Percentiles rank a stretch among this genome's conserved stretches.
Conservation (phyloP, 2,888 invertebrate genomes). For the Drosophila nigritarsus region DNA sequence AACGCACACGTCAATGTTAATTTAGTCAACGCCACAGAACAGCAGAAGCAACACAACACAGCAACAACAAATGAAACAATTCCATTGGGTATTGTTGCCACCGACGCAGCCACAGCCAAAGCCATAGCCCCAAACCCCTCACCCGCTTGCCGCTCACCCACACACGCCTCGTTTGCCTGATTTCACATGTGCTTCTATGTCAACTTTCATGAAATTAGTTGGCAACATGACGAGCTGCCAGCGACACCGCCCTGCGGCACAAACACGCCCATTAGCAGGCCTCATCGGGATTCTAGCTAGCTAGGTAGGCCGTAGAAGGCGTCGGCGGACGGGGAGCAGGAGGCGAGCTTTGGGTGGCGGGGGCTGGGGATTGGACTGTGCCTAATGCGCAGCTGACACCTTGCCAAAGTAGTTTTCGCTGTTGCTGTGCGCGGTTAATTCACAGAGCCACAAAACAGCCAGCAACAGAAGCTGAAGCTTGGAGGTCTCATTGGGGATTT, state of each 20-base stretch:
- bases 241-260: slow-evolving; percentile 46
- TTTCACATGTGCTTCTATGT: slow-evolving; percentile 82
- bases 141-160: background rate
- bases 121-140: slow-evolving; percentile 1
- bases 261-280: slow-evolving; percentile 76
- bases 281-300: slow-evolving; percentile 28
- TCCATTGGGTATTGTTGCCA: slow-evolving; percentile 77
- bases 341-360: background rate
- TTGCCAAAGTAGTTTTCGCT: slow-evolving; percentile 79
- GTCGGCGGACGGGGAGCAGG: background rate
- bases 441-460: slow-evolving; percentile 39
- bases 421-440: slow-evolving; percentile 64
- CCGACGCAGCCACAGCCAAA: slow-evolving; percentile 11
- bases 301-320: slow-evolving; percentile 9
- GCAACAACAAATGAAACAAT: slow-evolving; percentile 65
- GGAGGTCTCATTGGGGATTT: slow-evolving; percentile 64
- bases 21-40: slow-evolving; percentile 76
- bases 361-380: slow-evolving; percentile 22
- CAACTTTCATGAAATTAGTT: slow-evolving; percentile 83
- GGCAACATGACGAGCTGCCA: slow-evolving; percentile 82
- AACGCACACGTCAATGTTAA: slow-evolving; percentile 81
- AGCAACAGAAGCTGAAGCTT: slow-evolving; percentile 36
- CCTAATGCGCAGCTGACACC: slow-evolving; percentile 79
- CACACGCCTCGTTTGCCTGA: slow-evolving; percentile 48
- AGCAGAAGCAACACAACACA: slow-evolving; percentile 21